These are phyloP conservation scores for Struthidea cinerea DNA, from an alignment of 2,113 vertebrate species.

Conservation along the genomic window DNA sequence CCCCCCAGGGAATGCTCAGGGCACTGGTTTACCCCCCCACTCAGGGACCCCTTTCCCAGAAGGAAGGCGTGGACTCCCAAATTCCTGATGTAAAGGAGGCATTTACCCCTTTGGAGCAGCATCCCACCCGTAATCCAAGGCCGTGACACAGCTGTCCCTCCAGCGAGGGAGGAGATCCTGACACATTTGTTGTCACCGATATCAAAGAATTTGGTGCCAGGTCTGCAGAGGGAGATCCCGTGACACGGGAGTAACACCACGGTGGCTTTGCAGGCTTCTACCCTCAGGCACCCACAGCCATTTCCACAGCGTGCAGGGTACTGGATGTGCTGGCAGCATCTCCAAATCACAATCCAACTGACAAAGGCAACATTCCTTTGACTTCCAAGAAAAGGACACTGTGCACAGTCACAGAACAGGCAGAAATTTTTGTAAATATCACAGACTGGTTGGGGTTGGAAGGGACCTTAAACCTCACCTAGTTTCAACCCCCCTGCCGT, in stretches of 20 bases:
- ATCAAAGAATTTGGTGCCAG: conserved; percentile 56
- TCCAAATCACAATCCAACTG: neutral
- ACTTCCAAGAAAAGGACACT: neutral
- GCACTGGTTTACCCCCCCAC: fast-evolving
- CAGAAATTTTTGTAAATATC: neutral
- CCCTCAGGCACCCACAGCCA: neutral
- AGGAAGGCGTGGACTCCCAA: neutral
- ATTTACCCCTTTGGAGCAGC: neutral
- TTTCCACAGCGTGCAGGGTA: fast-evolving
- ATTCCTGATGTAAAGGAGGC: neutral
- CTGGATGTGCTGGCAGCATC: neutral
- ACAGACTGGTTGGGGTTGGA: neutral
- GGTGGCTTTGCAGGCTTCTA: fast-evolving
- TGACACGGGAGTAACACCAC: neutral
- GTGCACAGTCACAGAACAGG: neutral
- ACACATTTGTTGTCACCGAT: conserved; percentile 49
- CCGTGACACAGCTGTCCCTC: conserved; percentile 56
- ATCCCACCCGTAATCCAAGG: conserved; percentile 62
- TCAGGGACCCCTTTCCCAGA: neutral
- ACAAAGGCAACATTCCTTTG: neutral
- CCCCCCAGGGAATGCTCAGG: neutral
- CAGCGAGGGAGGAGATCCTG: neutral
- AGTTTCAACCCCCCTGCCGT: neutral
- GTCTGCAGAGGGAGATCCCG: neutral
- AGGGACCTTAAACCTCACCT: neutral